phyloP scores from a whole-genome alignment of 2,888 invertebrate genomes.

The Neocrepidodera transversa region DNA sequence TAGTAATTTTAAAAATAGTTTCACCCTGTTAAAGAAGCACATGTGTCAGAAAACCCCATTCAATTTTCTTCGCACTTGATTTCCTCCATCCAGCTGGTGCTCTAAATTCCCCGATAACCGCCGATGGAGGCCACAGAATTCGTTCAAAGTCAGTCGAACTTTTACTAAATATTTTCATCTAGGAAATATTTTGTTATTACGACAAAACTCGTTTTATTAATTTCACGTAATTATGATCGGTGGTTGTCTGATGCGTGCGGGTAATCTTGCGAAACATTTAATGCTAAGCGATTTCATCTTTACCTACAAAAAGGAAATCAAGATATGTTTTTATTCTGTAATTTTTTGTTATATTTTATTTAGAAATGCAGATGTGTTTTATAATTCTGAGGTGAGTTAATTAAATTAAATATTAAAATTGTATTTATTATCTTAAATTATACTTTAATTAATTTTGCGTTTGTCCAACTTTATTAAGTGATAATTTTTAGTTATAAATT shows the following conservation, averaged over 20 bases:
- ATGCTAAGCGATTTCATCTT: not conserved
- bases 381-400: constrained; percentile 35
- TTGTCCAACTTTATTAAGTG: not conserved
- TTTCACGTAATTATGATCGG: not conserved
- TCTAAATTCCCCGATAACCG: constrained; percentile 19
- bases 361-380: constrained; percentile 24
- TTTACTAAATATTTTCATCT: not conserved
- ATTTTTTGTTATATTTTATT: constrained; percentile 27
- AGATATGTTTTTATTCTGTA: constrained; percentile 24
- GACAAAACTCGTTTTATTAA: not conserved
- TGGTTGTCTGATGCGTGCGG: constrained; percentile 25
- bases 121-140: constrained; percentile 35
- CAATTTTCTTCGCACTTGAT: constrained; percentile 44
- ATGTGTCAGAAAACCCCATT: constrained; percentile 28
- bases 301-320: constrained; percentile 24
- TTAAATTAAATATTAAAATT: not conserved
- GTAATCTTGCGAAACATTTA: constrained; percentile 22
- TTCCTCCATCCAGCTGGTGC: constrained; percentile 41
- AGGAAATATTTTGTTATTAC: not conserved
- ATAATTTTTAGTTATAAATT: not conserved
- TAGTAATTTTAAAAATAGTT: no score
- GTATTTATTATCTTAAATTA: no score
- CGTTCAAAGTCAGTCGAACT: constrained; percentile 17
- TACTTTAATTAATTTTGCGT: no score
- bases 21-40: no score